These are phyloP conservation scores for Tethya wilhelma DNA, from an alignment of 37 sponge, comb jelly and placozoan genomes.

Conservation along the genomic window DNA sequence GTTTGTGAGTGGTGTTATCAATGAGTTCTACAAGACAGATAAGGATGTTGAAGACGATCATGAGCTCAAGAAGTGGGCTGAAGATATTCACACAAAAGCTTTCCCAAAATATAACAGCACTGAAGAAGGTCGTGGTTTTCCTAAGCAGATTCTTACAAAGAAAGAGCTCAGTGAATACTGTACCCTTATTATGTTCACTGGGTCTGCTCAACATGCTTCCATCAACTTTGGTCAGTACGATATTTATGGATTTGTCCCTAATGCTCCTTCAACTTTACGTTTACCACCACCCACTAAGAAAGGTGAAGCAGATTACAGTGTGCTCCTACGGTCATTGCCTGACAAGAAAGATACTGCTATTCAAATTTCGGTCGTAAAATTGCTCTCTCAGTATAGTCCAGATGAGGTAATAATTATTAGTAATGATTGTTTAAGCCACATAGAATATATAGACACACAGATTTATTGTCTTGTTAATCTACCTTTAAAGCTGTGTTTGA, in stretches of 20 bases:
- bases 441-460: background rate
- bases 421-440: background rate
- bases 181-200: too few species aligned
- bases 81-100: too few species aligned
- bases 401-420: slow-evolving; percentile 30
- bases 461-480: background rate
- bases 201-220: too few species aligned
- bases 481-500: too few species aligned
- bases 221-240: slow-evolving; percentile 84
- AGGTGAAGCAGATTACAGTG: slow-evolving; percentile 28
- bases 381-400: slow-evolving; percentile 31
- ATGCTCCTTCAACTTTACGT: slow-evolving; percentile 61
- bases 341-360: background rate
- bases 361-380: background rate
- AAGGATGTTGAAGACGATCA: too few species aligned
- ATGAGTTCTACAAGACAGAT: too few species aligned
- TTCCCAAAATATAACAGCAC: too few species aligned
- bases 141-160: too few species aligned
- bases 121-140: too few species aligned
- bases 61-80: too few species aligned
- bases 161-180: too few species aligned
- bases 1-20: too few species aligned
- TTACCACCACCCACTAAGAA: slow-evolving; percentile 61
- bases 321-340: slow-evolving; percentile 54
- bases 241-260: slow-evolving; percentile 68